phyloP scores from a whole-genome alignment of 64 coral and sea anemone species.

The Dendrophyllia cribrosa region DNA sequence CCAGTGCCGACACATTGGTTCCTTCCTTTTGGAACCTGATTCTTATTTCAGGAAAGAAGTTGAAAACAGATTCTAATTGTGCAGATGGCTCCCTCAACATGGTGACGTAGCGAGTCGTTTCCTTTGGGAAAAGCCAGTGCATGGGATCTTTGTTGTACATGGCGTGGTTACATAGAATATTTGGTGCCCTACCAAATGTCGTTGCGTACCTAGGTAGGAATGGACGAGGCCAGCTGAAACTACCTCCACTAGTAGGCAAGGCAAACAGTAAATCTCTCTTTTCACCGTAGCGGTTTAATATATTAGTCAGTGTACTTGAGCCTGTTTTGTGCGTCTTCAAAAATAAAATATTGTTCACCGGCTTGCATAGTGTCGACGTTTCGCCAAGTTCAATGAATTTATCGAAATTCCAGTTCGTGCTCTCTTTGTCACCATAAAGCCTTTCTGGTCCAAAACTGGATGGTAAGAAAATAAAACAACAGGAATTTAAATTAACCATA shows the following conservation, averaged over 20 bases:
- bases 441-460: too few species aligned
- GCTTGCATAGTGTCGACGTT: not conserved
- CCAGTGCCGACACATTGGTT: not conserved
- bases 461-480: too few species aligned
- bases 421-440: not conserved
- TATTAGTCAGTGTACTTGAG: constrained; percentile 62
- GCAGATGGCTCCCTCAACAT: constrained; percentile 71
- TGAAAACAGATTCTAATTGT: constrained; percentile 84
- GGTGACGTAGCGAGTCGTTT: constrained; percentile 72
- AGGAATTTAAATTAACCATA: too few species aligned
- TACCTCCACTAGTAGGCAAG: not conserved
- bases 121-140: constrained; percentile 44
- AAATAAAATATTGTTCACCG: constrained; percentile 37
- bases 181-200: constrained; percentile 38
- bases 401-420: not conserved
- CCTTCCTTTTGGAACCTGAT: not conserved
- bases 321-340: constrained; percentile 73
- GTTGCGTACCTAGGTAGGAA: constrained; percentile 14
- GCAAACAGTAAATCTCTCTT: constrained; percentile 54
- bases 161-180: constrained; percentile 80
- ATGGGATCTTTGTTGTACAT: constrained; percentile 61
- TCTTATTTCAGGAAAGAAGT: constrained; percentile 38
- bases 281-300: constrained; percentile 67
- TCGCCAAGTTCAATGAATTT: not conserved
- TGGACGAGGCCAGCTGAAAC: constrained; percentile 68